These are phyloP conservation scores for Cynopterus brachyotis DNA, from an alignment of 2,113 vertebrate genomes.

Conservation along the genomic window DNA sequence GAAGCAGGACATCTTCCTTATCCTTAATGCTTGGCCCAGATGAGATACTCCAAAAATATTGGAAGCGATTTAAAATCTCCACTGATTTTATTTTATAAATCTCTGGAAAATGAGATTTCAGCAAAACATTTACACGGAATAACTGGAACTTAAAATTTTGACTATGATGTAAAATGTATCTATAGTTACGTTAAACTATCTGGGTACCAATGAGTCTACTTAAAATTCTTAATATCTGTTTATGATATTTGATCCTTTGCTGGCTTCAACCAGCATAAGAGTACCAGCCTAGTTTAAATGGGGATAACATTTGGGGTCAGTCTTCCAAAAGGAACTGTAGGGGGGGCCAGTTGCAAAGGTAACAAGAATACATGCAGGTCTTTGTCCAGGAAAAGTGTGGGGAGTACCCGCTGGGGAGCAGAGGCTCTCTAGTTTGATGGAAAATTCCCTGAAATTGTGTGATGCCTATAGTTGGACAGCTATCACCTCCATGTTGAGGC, in stretches of 20 bases:
- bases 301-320: neutral
- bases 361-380: neutral
- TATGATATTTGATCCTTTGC: neutral
- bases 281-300: neutral
- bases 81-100: neutral
- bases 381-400: neutral
- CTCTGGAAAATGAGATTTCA: neutral
- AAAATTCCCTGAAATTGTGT: neutral
- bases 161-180: neutral
- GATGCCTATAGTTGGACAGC: neutral
- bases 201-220: neutral
- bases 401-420: neutral
- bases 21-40: neutral
- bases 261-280: neutral
- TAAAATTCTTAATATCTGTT: neutral
- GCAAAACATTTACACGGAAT: neutral
- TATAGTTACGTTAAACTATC: neutral
- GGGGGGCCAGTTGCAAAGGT: fast-evolving
- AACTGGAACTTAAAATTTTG: neutral
- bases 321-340: neutral
- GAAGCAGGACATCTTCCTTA: neutral
- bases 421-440: neutral
- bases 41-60: neutral
- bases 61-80: neutral
- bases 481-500: neutral